Evolutionary conservation across 2,113 vertebrate genomes (phyloP).

Genomic region (Eudorcas thomsonii): DNA sequence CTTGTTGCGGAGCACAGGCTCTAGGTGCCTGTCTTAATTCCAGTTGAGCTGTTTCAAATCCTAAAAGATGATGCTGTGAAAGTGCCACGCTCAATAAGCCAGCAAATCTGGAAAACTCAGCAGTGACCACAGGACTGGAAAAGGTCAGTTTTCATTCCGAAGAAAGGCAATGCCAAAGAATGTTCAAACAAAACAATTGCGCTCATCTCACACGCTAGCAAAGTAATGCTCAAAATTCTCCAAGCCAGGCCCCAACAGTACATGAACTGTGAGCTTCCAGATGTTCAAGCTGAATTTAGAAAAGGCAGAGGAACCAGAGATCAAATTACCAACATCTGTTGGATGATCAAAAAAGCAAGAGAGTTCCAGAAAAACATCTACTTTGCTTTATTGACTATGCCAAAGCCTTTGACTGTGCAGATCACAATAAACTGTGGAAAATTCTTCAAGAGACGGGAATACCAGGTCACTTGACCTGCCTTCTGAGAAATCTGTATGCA

Average conservation of each 20-base stretch:
- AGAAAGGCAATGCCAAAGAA: neutral
- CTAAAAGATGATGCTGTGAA: neutral
- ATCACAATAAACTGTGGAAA: neutral
- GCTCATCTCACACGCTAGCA: neutral
- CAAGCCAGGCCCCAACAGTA: neutral
- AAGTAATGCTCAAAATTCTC: neutral
- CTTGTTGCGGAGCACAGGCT: rapidly evolving
- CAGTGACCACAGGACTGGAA: neutral
- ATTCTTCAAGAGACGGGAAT: neutral
- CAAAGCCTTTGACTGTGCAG: neutral
- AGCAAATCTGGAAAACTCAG: neutral
- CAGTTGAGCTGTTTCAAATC: neutral
- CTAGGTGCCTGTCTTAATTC: neutral
- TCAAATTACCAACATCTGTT: neutral
- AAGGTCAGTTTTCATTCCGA: neutral
- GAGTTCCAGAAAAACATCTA: neutral
- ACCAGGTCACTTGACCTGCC: neutral
- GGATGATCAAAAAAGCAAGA: neutral
- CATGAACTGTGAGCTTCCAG: neutral
- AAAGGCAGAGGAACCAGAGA: neutral
- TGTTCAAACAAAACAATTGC: neutral
- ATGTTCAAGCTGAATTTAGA: neutral
- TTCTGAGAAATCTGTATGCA: neutral
- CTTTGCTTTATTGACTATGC: neutral
- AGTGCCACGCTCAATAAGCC: neutral